phyloP scores from a whole-genome alignment of 2,113 vertebrate species.

The Caranx ignobilis region DNA sequence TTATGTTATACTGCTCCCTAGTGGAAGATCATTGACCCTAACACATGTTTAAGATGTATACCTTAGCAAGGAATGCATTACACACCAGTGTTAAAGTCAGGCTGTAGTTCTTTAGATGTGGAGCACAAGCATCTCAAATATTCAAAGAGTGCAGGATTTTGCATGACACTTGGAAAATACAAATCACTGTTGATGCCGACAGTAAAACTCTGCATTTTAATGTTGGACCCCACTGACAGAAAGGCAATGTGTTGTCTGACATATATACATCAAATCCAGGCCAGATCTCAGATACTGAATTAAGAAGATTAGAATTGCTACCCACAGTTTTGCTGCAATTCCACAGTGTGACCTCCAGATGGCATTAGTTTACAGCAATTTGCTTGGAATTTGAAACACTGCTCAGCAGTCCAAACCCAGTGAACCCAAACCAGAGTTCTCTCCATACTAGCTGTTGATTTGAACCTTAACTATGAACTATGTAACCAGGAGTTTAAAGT shows the following conservation, averaged over 20 bases:
- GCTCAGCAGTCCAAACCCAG: too few species aligned
- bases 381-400: neutral
- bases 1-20: neutral
- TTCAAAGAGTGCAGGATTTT: neutral
- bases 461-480: neutral
- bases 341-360: neutral
- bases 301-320: too few species aligned
- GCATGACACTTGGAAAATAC: neutral
- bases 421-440: neutral
- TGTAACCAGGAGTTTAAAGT: neutral
- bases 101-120: neutral
- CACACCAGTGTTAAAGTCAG: neutral
- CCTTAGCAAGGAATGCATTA: neutral
- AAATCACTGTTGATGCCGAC: neutral
- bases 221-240: too few species aligned
- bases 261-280: too few species aligned
- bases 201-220: too few species aligned
- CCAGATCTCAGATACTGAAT: too few species aligned
- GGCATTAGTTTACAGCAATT: neutral
- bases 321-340: neutral
- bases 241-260: too few species aligned
- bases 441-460: neutral
- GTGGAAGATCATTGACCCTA: neutral
- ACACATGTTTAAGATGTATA: neutral
- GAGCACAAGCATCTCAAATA: neutral